Evolutionary conservation across 53 echinoderm and acorn worm species (phyloP).

Genomic region (Actinopyga echinites): DNA sequence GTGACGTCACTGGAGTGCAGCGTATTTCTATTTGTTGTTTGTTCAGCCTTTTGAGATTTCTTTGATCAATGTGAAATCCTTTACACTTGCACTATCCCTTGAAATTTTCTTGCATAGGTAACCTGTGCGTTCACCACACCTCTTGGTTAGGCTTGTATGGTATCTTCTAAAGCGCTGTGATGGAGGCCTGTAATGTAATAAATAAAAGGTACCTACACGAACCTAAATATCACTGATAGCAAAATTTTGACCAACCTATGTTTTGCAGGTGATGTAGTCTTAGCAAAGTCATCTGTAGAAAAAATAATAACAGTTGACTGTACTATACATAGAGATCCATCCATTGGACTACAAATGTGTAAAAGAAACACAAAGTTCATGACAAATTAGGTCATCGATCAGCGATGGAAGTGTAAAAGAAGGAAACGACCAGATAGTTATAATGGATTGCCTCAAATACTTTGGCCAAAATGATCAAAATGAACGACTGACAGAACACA

Average conservation of each 20-base stretch:
- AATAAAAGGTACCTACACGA: background rate
- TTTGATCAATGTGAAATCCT: background rate
- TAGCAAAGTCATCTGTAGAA: background rate
- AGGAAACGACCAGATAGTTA: too few species aligned
- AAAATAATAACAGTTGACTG: background rate
- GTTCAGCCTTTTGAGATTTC: background rate
- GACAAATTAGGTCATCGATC: too few species aligned
- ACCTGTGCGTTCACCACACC: too few species aligned
- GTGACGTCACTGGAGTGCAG: conserved; percentile 6
- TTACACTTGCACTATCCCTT: background rate
- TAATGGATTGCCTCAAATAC: too few species aligned
- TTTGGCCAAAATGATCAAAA: too few species aligned
- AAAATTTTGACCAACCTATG: background rate
- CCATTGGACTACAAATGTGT: too few species aligned
- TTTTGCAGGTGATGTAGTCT: background rate
- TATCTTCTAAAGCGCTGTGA: background rate
- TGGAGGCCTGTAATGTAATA: background rate
- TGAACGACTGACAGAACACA: too few species aligned
- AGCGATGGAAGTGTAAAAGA: too few species aligned
- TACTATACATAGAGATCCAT: too few species aligned
- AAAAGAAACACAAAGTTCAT: too few species aligned
- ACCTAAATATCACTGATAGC: background rate
- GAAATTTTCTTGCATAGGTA: too few species aligned
- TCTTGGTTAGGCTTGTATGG: too few species aligned
- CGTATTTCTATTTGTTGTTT: background rate